A percentile compares a stretch with the other conserved stretches of the same genome.
phyloP scores from a whole-genome alignment of 2,888 invertebrate species.

The Cephonodes hylas region DNA sequence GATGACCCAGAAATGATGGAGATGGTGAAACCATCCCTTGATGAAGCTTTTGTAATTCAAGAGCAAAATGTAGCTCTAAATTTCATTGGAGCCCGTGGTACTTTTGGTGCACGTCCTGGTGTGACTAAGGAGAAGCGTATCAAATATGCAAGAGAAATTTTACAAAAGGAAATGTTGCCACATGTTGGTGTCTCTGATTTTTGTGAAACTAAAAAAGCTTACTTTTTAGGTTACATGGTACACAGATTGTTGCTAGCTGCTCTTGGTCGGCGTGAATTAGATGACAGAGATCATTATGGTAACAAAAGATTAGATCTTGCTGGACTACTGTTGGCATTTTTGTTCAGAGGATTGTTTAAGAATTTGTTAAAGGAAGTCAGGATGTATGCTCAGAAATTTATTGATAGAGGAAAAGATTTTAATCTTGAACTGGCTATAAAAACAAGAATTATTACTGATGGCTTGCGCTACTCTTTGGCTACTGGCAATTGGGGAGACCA shows the following conservation, averaged over 20 bases:
- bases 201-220: conserved; percentile 99
- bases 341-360: conserved; percentile 97
- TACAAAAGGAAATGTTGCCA: conserved; percentile 99
- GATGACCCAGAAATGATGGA: conserved; percentile 99
- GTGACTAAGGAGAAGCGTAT: conserved; percentile 99
- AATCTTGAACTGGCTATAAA: conserved; percentile 98
- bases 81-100: conserved; percentile 98
- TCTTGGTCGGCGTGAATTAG: conserved; percentile 96
- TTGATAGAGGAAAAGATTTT: conserved; percentile 99
- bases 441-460: conserved; percentile 98
- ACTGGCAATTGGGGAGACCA: conserved; percentile 99
- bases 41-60: conserved; percentile 99
- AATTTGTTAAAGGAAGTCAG: conserved; percentile 98
- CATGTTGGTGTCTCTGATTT: conserved; percentile 99
- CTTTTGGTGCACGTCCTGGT: conserved; percentile 97
- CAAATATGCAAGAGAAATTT: conserved; percentile 99
- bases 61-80: conserved; percentile 99
- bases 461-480: conserved; percentile 97
- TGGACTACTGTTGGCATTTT: conserved; percentile 96
- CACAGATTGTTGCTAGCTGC: conserved; percentile 96
- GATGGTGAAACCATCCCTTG: conserved; percentile 99
- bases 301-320: conserved; percentile 99
- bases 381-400: conserved; percentile 99
- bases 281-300: conserved; percentile 99
- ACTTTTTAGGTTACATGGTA: conserved; percentile 99